Base-by-base conservation (phyloP, 2,113 vertebrate genomes). In the Verasper variegatus region DNA sequence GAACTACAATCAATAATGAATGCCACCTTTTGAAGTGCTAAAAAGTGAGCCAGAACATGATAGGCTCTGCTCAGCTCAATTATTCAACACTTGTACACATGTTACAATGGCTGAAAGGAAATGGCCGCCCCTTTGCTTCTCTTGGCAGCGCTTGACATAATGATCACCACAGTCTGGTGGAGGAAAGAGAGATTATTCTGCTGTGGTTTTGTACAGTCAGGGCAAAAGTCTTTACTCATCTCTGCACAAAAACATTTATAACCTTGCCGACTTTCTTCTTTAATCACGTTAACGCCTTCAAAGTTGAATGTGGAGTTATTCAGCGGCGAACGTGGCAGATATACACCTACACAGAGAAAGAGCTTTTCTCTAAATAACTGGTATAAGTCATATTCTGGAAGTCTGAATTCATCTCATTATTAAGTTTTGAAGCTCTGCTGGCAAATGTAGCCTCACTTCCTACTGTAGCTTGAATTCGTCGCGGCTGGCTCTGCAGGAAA, bases 1-100 rank as follows among this genome's bases (percentile, higher is more conserved):
- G 51, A 71, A 65, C 56, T 59, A 63, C 26, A 49, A 92, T 94
- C 72, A 94, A 94, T 94, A 92, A 92, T 94, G 63, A 84, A 94
- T 91, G 86, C 8, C 66, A 27, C 58, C 88, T 81, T 92, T 94
- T 91, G 87, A 93, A 88, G 88, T 92, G 83, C 82, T 90, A 90
- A 93, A 91, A 90, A 89, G 86, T 81, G 77, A 88, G 80, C 74
- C 82, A 87, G 88, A 94, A 94, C 88, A 77, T 80, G 93, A 94
- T 93, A 89, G 88, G 86, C 70, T 81, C 67, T 23, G 60, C 77
- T 78, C 63, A 26, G 67, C 21, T 92, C 58, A 93, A 93, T 93
- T 90, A 94, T 94, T 94, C 82, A 94, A 49, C 71, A 62, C 54
- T 60, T 79, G 80, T 68, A 70, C 76, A 62, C 40, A 12, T 14